A percentile compares a stretch with the other conserved stretches of the same genome.
Evolutionary conservation across 1,140 invertebrate species (phyloP).

Genomic region (Caenorhabditis latens): DNA sequence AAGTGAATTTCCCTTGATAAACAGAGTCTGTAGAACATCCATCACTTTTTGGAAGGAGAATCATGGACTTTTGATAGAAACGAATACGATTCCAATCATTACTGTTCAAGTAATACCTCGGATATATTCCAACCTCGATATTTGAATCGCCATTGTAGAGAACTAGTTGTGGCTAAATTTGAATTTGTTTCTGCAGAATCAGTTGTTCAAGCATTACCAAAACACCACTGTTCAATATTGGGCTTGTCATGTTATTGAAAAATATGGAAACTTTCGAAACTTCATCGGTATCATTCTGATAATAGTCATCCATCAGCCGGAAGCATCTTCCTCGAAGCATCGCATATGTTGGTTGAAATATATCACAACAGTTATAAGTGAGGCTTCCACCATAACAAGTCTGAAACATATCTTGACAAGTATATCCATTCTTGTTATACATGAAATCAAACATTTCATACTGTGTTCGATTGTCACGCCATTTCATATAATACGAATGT

Average conservation of each 20-base stretch:
- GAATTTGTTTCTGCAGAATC: background rate
- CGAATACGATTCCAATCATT: conserved; percentile 61
- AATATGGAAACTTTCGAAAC: conserved; percentile 38
- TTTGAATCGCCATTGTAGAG: conserved; percentile 55
- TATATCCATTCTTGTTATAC: conserved; percentile 55
- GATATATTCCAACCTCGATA: conserved; percentile 52
- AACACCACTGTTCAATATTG: conserved; percentile 36
- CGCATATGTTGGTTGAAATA: conserved; percentile 60
- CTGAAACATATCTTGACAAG: conserved; percentile 42
- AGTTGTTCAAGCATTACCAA: background rate
- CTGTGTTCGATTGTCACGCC: conserved; percentile 8
- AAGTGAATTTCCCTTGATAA: conserved; percentile 56
- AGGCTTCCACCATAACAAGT: conserved; percentile 47
- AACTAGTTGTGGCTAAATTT: conserved; percentile 45
- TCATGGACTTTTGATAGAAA: conserved; percentile 54
- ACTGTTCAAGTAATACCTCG: conserved; percentile 55
- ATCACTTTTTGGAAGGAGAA: conserved; percentile 41
- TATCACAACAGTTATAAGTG: conserved; percentile 48
- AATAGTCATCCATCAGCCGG: conserved; percentile 41
- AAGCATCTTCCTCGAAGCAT: conserved; percentile 62
- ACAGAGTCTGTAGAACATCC: conserved; percentile 45
- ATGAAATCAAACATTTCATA: conserved; percentile 62
- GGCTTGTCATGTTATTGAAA: conserved; percentile 55
- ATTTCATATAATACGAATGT: background rate
- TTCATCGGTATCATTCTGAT: conserved; percentile 60